Evolutionary conservation across 1,140 invertebrate species (phyloP).

Genomic region (Cydia strobilella): DNA sequence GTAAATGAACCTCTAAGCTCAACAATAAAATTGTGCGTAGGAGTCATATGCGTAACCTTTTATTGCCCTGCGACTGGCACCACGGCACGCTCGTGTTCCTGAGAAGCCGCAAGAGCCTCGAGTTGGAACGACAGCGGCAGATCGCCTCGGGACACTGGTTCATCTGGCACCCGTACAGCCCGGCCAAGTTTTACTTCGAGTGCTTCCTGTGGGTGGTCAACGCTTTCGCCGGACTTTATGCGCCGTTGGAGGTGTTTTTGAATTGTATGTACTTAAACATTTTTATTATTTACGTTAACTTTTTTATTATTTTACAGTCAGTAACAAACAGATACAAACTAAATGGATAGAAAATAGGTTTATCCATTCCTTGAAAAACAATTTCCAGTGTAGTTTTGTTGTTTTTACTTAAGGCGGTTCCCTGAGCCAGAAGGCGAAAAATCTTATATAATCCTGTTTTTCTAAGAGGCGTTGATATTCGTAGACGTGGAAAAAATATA

Average conservation of each 20-base stretch:
- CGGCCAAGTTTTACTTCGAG: slow-evolving; percentile 52
- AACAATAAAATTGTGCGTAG: background rate
- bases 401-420: too few species aligned
- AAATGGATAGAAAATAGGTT: background rate
- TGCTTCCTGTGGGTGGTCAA: slow-evolving; percentile 36
- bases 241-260: slow-evolving; percentile 51
- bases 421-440: too few species aligned
- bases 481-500: too few species aligned
- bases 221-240: slow-evolving; percentile 40
- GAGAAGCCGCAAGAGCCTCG: slow-evolving; percentile 43
- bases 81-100: slow-evolving; percentile 42
- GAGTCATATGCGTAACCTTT: slow-evolving; percentile 33
- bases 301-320: background rate
- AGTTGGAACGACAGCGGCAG: slow-evolving; percentile 40
- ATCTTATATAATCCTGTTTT: too few species aligned
- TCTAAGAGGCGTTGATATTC: too few species aligned
- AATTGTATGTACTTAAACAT: slow-evolving; percentile 39
- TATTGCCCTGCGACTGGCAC: slow-evolving; percentile 46
- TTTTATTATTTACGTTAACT: too few species aligned
- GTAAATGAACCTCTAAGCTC: too few species aligned
- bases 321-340: background rate
- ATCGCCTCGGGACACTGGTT: slow-evolving; percentile 32
- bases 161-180: slow-evolving; percentile 55
- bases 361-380: too few species aligned
- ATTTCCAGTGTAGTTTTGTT: too few species aligned